Base-by-base conservation (phyloP, 1,140 invertebrate genomes). In the Atta colombica region DNA sequence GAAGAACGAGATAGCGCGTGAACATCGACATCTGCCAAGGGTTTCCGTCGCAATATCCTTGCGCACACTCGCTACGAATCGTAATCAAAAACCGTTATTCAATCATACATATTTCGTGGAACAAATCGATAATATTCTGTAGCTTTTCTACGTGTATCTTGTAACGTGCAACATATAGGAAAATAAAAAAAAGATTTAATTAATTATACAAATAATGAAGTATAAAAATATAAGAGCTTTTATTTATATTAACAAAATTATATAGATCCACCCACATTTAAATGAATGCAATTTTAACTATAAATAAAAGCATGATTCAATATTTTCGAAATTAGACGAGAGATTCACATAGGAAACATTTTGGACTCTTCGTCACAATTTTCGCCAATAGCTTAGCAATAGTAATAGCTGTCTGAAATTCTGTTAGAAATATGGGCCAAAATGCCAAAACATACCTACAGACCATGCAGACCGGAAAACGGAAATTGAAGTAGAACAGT, bases 401-500 rank as follows among this genome's bases (percentile, higher is more conserved):
- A 74, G 69, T 84, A 84, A 84, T 84, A 75, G 80, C 69, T 74
- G 80, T 75, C 80, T 75, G 28, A 84, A 84, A 39, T 84, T 84
- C 39, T 45, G 53, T 74, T 39, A 63, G 80, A 84, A 75, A 84
- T 84, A 84, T 84, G 80, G 80, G 28, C 80, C 80, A 58, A 75
- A 84, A 84, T 12, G 39, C 80, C 58, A 84, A 84, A 84, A 84
- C 71, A 84, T 51, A 84, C 80, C 80, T 84, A 84, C 49, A 84
- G 80, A 84, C 69, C 45, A 35, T 74, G 45, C 28, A 69, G 45
- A 86, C 69, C 74, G 85, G 80, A 69, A 89, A 86, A 51, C 87
- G 90, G 89, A 91, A 91, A 91, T 91, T 90, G 90, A 91, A 81
- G 61, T 80, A 60, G 81, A 89, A 89, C 80, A 60, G 65, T 68